Evolutionary conservation across 2,113 vertebrate genomes (phyloP), one percentile per base, ranked within the genome.

Genomic region (Panurus biarmicus): DNA sequence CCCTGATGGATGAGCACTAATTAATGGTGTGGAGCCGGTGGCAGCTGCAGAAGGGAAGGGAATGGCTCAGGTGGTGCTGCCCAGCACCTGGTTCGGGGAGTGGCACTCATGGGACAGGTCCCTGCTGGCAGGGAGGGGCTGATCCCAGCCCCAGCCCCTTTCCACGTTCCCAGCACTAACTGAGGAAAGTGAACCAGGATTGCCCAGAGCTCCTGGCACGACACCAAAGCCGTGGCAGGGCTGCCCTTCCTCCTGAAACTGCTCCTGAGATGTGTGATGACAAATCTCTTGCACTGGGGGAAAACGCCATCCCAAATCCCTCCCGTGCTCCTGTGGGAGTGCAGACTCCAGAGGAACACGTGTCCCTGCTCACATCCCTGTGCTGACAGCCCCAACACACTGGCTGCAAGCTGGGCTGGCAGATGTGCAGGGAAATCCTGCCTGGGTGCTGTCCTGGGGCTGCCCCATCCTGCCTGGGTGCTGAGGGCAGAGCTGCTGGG

Each of bases 141-240:
- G 47, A 10, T 2, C 67, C 35, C 4, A 57, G 29, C 57, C 57
- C 61, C 51, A 4, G 17, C 40, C 33, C 28, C 10, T 6, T 50
- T n/a, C 51, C 28, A 2, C 0, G 17, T 13, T 58, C 10, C 5
- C 51, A 42, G 54, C 67, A 4, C 5, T 8, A 1, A 6, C 2
- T 24, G 87, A 25, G 23, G 6, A n/a, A 18, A 24, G 11, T 0
- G n/a, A 31, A 8, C 42, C 5, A 5, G 17, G 31, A 14, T 2
- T 24, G 28, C 81, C 65, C 29, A 2, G 21, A 44, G 28, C 44
- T 36, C 51, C 10, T 28, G 21, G 23, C 33, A 23, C 54, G 16
- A 2, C 51, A 10, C 1, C 51, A 20, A 9, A 35, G 36, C 6
- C 1, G 7, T 0, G 1, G 2, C 36, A n/a, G 33, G 4, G 3